Percentiles rank a stretch among this genome's conserved stretches.
phyloP scores from a whole-genome alignment of 2,888 invertebrate genomes.

The Allygus modestus region DNA sequence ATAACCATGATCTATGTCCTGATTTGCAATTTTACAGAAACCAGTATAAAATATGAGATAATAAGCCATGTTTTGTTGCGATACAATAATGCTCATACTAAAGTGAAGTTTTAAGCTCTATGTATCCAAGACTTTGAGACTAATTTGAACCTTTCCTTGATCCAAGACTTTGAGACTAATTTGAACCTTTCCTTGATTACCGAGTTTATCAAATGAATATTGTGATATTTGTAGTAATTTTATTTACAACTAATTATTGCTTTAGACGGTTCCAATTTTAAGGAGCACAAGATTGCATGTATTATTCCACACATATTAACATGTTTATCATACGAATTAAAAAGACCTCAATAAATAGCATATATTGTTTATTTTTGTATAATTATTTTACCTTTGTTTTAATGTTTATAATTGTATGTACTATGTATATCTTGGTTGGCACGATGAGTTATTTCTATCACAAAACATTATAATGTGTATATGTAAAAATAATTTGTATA shows the following conservation, averaged over 20 bases:
- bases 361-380: conserved; percentile 35
- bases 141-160: not conserved
- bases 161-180: not conserved
- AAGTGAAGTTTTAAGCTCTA: no score
- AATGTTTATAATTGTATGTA: not conserved
- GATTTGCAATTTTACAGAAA: no score
- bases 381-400: conserved; percentile 29
- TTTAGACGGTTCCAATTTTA: not conserved
- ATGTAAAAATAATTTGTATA: conserved; percentile 50
- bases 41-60: no score
- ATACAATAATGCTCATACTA: no score
- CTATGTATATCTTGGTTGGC: conserved; percentile 35
- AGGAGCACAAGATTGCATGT: not conserved
- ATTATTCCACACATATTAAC: conserved; percentile 1
- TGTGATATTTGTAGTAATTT: not conserved
- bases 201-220: not conserved
- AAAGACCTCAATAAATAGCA: conserved; percentile 10
- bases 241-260: not conserved
- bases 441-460: not conserved
- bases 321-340: not conserved
- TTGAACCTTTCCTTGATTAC: not conserved
- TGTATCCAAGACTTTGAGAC: no score
- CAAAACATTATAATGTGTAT: conserved; percentile 21
- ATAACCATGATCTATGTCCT: no score
- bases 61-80: no score